Percentiles rank a stretch among this genome's conserved stretches.
phyloP scores from a whole-genome alignment of 1,140 invertebrate species.

The Drosophila burlai region DNA sequence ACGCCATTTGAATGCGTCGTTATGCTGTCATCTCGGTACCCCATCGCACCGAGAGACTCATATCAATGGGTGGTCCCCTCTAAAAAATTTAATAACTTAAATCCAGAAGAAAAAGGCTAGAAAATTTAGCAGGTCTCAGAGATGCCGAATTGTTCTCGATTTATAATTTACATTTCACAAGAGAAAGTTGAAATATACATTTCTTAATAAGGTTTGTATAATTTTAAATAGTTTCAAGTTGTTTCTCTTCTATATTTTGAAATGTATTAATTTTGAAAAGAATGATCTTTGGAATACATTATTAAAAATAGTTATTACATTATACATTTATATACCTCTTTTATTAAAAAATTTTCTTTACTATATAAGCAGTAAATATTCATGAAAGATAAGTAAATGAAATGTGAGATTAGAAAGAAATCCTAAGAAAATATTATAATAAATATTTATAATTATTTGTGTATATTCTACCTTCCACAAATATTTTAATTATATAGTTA shows the following conservation, averaged over 20 bases:
- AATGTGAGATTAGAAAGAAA: neutral
- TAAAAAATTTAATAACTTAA: conserved; percentile 51
- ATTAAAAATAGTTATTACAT: neutral
- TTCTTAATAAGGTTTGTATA: neutral
- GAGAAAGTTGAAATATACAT: neutral
- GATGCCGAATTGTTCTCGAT: neutral
- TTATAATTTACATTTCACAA: neutral
- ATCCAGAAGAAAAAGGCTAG: neutral
- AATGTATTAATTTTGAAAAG: neutral
- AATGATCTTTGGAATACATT: neutral
- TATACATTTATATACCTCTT: neutral
- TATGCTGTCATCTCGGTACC: conserved; percentile 60
- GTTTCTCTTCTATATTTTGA: neutral
- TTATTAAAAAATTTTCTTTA: neutral
- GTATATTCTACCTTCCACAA: neutral
- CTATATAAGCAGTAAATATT: neutral
- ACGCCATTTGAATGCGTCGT: conserved; percentile 70
- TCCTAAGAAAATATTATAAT: neutral
- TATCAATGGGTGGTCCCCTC: conserved; percentile 15
- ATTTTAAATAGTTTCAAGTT: neutral
- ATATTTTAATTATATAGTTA: neutral
- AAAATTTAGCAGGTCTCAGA: neutral
- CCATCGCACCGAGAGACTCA: neutral
- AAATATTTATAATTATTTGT: neutral
- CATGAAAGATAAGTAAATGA: neutral